Evolutionary conservation across 1,140 invertebrate species (phyloP), one percentile per base, ranked within the genome.

Genomic region (Calosoma granatense): DNA sequence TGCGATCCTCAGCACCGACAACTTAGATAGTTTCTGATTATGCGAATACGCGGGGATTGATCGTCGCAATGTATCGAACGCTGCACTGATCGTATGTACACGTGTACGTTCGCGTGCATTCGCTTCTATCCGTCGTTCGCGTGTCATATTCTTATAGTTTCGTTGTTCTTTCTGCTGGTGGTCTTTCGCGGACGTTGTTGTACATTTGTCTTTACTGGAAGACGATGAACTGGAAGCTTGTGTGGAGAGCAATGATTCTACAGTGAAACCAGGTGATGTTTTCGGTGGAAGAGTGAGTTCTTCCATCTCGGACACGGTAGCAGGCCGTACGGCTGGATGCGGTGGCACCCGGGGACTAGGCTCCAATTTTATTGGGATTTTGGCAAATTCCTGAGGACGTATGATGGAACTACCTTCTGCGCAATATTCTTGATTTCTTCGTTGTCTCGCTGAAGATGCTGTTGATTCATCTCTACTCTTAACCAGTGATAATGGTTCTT

Each of bases 121-220:
- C 0, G 93, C 93, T 71, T 97, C 92, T 64, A 95, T 93, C 22
- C 92, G 74, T 59, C 92, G 77, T 66, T 94, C 92, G 20, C 90
- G 75, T 0, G 91, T 95, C 92, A 95, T 94, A 67, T 94, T 95
- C 68, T 96, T 95, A 71, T 95, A 94, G 69, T 94, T 94, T 59
- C 92, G 83, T 63, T 91, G 87, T 53, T 89, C 81, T 21, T 79
- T 72, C 9, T 76, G 76, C 36, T 65, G 53, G 21, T 60, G 59
- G 19, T 63, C 51, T 19, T 54, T n/a, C 54, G 56, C 21, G 61
- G 15, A 19, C 12, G 59, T 54, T 56, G 11, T 52, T 43, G 11
- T 23, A 26, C 47, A 56, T 56, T 54, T 26, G 57, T 41, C 14
- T 59, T 57, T 63, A 20, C 41, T 54, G 41, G 53, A 52, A 20